Conservation (phyloP, 2,113 vertebrate genomes). For the Theristicus caerulescens region DNA sequence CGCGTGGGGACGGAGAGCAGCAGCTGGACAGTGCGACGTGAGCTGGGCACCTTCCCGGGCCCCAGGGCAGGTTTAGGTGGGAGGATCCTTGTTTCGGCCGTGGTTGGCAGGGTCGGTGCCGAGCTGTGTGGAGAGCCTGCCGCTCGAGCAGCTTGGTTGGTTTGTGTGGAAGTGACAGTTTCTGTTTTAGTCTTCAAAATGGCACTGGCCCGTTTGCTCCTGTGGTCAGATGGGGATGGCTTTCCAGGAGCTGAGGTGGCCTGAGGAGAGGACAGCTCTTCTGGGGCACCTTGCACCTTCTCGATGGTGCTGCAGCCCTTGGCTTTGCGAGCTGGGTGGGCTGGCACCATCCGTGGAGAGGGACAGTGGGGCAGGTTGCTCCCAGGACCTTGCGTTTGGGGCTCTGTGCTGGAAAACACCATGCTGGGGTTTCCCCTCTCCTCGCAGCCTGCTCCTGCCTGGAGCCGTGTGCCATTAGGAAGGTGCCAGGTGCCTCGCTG, state of each 20-base stretch:
- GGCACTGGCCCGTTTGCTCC: background rate
- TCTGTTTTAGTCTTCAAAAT: background rate
- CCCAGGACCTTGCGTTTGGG: fast-evolving
- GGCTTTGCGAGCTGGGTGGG: background rate
- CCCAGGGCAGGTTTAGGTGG: background rate
- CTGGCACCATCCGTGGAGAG: background rate
- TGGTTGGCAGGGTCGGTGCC: fast-evolving
- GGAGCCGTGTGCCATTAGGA: background rate
- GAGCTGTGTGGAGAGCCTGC: background rate
- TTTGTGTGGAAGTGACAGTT: background rate
- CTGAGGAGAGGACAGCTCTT: background rate
- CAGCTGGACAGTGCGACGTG: background rate
- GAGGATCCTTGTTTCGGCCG: background rate
- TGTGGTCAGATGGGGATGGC: background rate
- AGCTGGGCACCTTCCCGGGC: background rate
- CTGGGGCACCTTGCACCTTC: background rate
- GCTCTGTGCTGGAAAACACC: background rate
- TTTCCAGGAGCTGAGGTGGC: background rate
- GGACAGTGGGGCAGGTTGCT: background rate
- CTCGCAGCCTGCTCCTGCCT: background rate
- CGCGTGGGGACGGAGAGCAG: background rate
- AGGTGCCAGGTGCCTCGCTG: background rate
- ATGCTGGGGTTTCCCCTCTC: background rate
- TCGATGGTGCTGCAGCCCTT: fast-evolving
- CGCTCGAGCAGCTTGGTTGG: background rate